A percentile compares a stretch with the other conserved stretches of the same genome.
Evolutionary conservation across 1,140 invertebrate species (phyloP).

Genomic region (Dysdera silvatica): DNA sequence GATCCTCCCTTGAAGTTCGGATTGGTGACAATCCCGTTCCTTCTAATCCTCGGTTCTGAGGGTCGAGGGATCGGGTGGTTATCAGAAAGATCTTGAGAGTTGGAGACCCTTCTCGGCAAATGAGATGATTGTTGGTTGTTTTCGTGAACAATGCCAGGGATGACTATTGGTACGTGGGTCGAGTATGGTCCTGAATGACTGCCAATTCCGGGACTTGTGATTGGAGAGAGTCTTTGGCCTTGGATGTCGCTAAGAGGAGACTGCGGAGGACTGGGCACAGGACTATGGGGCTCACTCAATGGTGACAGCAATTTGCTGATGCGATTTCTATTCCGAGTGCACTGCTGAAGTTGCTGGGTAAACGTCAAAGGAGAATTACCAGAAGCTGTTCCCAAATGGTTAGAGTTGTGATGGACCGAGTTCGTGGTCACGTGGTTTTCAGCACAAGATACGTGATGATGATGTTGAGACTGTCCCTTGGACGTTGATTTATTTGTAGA

Average conservation of each 20-base stretch:
- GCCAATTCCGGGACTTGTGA: slow-evolving; percentile 7
- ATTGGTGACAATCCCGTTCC: slow-evolving; percentile 86
- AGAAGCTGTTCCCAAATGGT: slow-evolving; percentile 24
- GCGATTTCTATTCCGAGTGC: slow-evolving; percentile 44
- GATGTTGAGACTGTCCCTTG: slow-evolving; percentile 31
- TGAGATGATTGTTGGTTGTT: slow-evolving; percentile 15
- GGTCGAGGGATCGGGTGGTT: slow-evolving; percentile 27
- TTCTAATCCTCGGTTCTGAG: slow-evolving; percentile 46
- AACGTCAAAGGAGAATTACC: slow-evolving; percentile 50
- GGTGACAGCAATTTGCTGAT: slow-evolving; percentile 54
- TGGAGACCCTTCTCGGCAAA: slow-evolving; percentile 11
- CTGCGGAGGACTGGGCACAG: slow-evolving; percentile 71
- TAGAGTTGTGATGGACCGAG: slow-evolving; percentile 38
- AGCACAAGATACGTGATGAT: slow-evolving; percentile 16
- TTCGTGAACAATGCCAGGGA: slow-evolving; percentile 5
- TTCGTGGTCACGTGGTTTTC: slow-evolving; percentile 15
- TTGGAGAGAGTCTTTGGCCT: slow-evolving; percentile 29
- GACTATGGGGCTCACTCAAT: slow-evolving; percentile 65
- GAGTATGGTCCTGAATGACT: slow-evolving; percentile 8
- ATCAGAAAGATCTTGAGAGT: not conserved
- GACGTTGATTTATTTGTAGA: slow-evolving; percentile 54
- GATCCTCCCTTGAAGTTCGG: slow-evolving; percentile 59
- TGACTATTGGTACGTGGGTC: slow-evolving; percentile 23
- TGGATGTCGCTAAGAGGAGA: slow-evolving; percentile 62
- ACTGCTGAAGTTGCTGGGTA: slow-evolving; percentile 65